Percentiles rank a stretch among this genome's conserved stretches.
phyloP scores from a whole-genome alignment of 1,140 invertebrate species.

The Drosophila takahashii region DNA sequence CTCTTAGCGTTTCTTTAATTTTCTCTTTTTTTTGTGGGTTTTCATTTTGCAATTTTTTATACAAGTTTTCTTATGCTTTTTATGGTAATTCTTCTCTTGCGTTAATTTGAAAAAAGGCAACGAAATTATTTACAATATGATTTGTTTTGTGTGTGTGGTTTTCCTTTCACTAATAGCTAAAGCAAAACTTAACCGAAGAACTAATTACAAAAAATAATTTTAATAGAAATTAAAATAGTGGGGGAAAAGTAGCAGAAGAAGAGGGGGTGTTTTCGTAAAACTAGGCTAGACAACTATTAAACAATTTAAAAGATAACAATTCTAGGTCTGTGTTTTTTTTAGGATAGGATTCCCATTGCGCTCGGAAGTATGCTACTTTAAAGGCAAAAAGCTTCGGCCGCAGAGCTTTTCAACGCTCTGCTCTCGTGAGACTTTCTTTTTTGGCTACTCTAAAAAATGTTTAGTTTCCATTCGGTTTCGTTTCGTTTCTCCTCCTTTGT shows the following conservation, averaged over 20 bases:
- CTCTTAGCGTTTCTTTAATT: conserved; percentile 47
- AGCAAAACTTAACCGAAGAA: conserved; percentile 40
- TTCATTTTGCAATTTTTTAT: conserved; percentile 62
- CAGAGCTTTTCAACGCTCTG: conserved; percentile 10
- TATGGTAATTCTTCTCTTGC: conserved; percentile 37
- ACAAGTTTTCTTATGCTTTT: conserved; percentile 45
- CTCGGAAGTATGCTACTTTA: conserved; percentile 47
- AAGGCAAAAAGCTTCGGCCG: conserved; percentile 48
- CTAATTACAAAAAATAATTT: conserved; percentile 47
- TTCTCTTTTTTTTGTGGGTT: conserved; percentile 45
- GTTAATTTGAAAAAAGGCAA: conserved; percentile 67
- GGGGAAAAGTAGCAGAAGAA: conserved; percentile 20
- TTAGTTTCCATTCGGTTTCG: conserved; percentile 20
- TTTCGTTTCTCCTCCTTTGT: conserved; percentile 28
- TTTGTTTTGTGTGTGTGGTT: conserved; percentile 38
- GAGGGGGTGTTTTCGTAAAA: conserved; percentile 21
- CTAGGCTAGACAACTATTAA: conserved; percentile 56
- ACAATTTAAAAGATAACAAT: conserved; percentile 60
- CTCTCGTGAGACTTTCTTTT: conserved; percentile 36
- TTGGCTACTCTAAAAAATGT: conserved; percentile 68
- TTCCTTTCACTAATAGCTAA: conserved; percentile 30
- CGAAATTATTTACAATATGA: conserved; percentile 80
- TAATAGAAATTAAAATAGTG: conserved; percentile 18
- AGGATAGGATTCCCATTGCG: conserved; percentile 27
- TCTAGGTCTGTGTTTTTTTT: conserved; percentile 31